A percentile compares a stretch with the other conserved stretches of the same genome.
Evolutionary conservation across 1,140 invertebrate genomes (phyloP).

Genomic region (Apis mellifera): DNA sequence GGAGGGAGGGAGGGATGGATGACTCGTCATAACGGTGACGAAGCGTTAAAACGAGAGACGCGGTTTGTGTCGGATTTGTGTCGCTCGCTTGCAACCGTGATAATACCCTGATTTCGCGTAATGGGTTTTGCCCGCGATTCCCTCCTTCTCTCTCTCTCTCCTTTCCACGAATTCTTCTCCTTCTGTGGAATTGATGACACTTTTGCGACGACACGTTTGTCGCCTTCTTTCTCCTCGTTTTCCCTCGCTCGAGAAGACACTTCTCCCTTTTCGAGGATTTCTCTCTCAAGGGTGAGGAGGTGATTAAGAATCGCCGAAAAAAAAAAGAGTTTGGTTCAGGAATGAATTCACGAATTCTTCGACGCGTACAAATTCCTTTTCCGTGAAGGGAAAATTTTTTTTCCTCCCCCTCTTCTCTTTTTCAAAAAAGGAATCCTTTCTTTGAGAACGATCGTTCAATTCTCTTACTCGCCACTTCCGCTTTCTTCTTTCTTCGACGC

Average conservation of each 20-base stretch:
- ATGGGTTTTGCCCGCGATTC: conserved; percentile 31
- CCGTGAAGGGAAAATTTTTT: too few species aligned
- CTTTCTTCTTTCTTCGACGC: not conserved
- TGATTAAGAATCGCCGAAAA: too few species aligned
- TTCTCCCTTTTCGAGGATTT: not conserved
- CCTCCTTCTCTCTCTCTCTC: not conserved
- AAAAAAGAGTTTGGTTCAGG: not conserved
- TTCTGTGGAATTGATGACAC: not conserved
- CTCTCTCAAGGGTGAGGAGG: too few species aligned
- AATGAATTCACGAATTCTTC: conserved; percentile 3
- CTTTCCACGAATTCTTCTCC: not conserved
- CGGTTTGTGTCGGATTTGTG: conserved; percentile 34
- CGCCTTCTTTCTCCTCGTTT: not conserved
- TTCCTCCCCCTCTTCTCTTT: not conserved
- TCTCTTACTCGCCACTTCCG: not conserved
- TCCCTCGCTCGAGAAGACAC: not conserved
- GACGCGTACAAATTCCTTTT: not conserved
- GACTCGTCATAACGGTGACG: conserved; percentile 34
- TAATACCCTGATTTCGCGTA: conserved; percentile 41
- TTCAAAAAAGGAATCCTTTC: too few species aligned
- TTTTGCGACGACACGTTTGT: not conserved
- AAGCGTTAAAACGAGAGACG: conserved; percentile 50
- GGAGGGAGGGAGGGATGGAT: conserved; percentile 1
- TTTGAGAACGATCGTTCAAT: not conserved
- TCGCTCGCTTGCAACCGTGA: conserved; percentile 38